Evolutionary conservation across 2,113 vertebrate species (phyloP).

Genomic region (Zosterops hypoxanthus): DNA sequence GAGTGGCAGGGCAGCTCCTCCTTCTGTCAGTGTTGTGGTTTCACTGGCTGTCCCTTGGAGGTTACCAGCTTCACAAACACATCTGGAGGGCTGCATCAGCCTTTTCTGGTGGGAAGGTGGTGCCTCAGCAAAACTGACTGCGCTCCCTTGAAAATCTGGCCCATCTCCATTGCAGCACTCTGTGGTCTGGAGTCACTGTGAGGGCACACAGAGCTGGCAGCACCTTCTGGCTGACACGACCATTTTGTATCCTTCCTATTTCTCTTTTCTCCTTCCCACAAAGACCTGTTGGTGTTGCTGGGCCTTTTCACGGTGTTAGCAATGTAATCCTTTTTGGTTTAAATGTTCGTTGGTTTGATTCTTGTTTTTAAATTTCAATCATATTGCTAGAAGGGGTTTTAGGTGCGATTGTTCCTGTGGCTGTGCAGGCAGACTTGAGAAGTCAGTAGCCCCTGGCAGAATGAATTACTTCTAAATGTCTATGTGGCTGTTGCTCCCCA

Average conservation of each 20-base stretch:
- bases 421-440: background rate
- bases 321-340: background rate
- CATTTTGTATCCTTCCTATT: background rate
- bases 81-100: conserved; percentile 35
- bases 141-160: background rate
- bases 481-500: background rate
- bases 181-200: background rate
- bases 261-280: background rate
- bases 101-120: background rate
- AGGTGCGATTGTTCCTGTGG: background rate
- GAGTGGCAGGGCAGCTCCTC: background rate
- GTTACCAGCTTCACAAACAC: background rate
- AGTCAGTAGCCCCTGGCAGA: background rate
- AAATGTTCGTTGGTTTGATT: background rate
- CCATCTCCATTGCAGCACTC: background rate
- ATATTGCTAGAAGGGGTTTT: background rate
- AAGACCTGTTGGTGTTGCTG: background rate
- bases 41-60: background rate
- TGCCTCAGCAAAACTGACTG: background rate
- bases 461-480: background rate
- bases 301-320: background rate
- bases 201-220: background rate
- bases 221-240: background rate
- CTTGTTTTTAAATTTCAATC: background rate
- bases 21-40: background rate